phyloP scores from a whole-genome alignment of 1,140 invertebrate species.

The Cephus cinctus region DNA sequence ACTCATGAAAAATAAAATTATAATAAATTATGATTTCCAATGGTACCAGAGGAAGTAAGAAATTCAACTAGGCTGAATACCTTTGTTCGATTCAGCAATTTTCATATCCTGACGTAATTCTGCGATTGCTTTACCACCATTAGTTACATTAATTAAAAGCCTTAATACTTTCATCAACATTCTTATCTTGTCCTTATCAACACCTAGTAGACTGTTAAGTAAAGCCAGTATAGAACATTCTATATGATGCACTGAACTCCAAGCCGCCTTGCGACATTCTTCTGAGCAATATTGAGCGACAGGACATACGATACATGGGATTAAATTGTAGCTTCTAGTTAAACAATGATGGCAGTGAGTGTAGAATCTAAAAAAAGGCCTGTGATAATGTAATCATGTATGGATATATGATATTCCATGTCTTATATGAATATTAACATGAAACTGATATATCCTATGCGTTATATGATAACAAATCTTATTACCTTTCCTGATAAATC shows the following conservation, averaged over 20 bases:
- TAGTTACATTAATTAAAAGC: constrained; percentile 45
- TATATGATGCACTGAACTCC: constrained; percentile 59
- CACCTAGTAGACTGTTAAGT: constrained; percentile 43
- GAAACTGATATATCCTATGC: constrained; percentile 1
- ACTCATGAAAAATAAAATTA: constrained; percentile 49
- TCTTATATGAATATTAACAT: too few species aligned
- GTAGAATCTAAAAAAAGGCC: constrained; percentile 50
- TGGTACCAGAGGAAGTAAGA: constrained; percentile 34
- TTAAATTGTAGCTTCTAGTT: constrained; percentile 62
- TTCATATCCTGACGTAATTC: constrained; percentile 41
- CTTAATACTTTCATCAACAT: constrained; percentile 54
- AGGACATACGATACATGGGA: constrained; percentile 53
- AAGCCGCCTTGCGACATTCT: constrained; percentile 56
- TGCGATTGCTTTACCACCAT: constrained; percentile 39
- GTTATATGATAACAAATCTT: background rate
- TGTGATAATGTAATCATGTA: too few species aligned
- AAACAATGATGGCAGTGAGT: constrained; percentile 81
- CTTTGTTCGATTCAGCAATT: constrained; percentile 42
- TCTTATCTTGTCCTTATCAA: constrained; percentile 54
- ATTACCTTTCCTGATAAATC: constrained; percentile 64
- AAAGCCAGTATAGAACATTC: constrained; percentile 62
- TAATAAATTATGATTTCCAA: constrained; percentile 38
- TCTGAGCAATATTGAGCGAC: constrained; percentile 60
- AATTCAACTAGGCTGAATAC: constrained; percentile 26
- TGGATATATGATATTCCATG: too few species aligned